Percentiles rank a stretch among this genome's conserved stretches.
phyloP scores from a whole-genome alignment of 2,797 vertebrate species.

The Catharus ustulatus region DNA sequence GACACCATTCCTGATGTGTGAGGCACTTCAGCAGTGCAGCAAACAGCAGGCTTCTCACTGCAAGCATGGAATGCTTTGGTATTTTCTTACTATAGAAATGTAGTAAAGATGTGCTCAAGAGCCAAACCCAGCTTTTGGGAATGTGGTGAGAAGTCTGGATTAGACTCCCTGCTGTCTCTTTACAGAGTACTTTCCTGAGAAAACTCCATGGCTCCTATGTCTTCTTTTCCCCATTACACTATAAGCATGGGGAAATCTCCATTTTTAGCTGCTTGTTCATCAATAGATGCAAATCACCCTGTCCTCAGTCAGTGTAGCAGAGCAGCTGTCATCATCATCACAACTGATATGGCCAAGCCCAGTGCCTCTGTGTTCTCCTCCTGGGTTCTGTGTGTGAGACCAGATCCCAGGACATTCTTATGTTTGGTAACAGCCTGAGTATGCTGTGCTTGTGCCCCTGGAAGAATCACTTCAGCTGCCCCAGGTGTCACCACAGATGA shows the following conservation, averaged over 20 bases:
- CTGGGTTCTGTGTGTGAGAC: background rate
- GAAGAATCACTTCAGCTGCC: background rate
- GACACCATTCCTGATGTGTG: background rate
- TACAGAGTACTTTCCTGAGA: background rate
- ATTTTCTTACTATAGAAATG: background rate
- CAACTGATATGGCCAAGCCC: background rate
- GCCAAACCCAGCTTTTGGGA: background rate
- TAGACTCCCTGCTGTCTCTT: background rate
- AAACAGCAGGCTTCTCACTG: background rate
- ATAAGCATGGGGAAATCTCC: background rate
- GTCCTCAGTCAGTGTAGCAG: background rate
- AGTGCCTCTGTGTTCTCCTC: background rate
- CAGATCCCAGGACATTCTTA: rapidly evolving
- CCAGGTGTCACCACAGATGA: background rate
- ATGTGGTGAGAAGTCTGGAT: background rate
- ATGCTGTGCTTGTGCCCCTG: rapidly evolving
- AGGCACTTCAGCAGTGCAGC: background rate
- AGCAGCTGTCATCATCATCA: background rate
- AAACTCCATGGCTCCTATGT: background rate
- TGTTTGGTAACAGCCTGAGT: background rate
- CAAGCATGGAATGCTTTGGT: background rate
- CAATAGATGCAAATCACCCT: background rate
- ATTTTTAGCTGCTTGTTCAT: background rate
- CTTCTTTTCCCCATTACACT: background rate
- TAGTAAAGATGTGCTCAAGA: background rate